Conservation (phyloP, 2,888 invertebrate species). For the Rhorus exstirpatorius region DNA sequence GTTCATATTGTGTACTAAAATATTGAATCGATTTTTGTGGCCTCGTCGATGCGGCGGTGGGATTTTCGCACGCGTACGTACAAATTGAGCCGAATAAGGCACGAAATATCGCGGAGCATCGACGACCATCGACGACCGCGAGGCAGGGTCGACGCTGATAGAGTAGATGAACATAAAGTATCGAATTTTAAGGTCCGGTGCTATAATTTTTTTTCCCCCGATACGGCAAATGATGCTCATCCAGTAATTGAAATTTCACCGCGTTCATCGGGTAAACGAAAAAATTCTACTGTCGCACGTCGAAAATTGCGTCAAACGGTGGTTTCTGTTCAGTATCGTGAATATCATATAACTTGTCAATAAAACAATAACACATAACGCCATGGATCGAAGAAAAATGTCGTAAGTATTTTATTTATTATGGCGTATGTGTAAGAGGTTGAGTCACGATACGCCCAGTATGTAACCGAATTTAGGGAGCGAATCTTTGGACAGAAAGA, state of each 20-base stretch:
- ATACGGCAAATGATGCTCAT: constrained; percentile 19
- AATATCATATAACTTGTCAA: constrained; percentile 38
- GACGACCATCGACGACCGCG: too few species aligned
- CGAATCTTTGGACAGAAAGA: neutral
- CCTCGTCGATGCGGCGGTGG: constrained; percentile 66
- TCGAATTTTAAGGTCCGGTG: constrained; percentile 20
- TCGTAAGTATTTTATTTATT: constrained; percentile 82
- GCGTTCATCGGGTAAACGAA: constrained; percentile 28
- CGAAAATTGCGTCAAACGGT: constrained; percentile 28
- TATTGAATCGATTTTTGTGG: constrained; percentile 80
- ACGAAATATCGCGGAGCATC: constrained; percentile 54
- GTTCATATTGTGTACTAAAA: constrained; percentile 78
- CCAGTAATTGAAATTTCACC: constrained; percentile 17
- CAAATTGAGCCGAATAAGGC: constrained; percentile 27
- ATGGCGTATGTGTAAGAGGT: constrained; percentile 3
- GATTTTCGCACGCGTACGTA: constrained; percentile 53
- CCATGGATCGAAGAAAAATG: constrained; percentile 85
- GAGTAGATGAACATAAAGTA: constrained; percentile 47
- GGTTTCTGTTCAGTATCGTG: constrained; percentile 29
- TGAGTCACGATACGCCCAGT: constrained; percentile 24
- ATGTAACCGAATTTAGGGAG: neutral
- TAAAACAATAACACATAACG: constrained; percentile 59
- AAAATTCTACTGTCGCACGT: constrained; percentile 30
- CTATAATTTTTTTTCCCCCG: neutral
- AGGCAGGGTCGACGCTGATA: constrained; percentile 32